A percentile compares a stretch with the other conserved stretches of the same genome.
phyloP scores from a whole-genome alignment of 2,113 vertebrate species.

The Platycercus adscitus region DNA sequence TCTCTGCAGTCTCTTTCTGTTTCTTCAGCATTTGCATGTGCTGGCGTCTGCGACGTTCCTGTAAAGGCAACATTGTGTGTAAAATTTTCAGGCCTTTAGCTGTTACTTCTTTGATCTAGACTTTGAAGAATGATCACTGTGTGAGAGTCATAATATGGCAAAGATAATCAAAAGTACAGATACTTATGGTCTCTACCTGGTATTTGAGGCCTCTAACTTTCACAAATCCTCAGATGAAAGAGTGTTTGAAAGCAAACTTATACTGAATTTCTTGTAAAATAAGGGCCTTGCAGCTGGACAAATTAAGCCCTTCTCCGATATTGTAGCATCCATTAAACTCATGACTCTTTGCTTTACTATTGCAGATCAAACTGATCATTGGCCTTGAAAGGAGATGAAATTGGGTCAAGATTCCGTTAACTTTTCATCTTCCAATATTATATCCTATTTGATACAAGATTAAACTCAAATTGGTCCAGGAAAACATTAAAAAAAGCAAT shows the following conservation, averaged over 20 bases:
- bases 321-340: background rate
- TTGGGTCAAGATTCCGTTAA: background rate
- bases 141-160: background rate
- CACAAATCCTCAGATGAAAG: background rate
- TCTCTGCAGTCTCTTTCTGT: slow-evolving; percentile 82
- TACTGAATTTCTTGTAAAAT: background rate
- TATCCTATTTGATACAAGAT: background rate
- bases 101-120: background rate
- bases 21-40: slow-evolving; percentile 77
- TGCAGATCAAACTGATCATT: background rate
- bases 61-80: background rate
- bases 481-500: background rate
- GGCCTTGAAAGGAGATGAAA: background rate
- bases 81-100: background rate
- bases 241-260: background rate
- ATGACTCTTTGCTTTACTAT: background rate
- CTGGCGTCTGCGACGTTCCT: slow-evolving; percentile 84
- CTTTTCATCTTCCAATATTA: background rate
- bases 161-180: background rate
- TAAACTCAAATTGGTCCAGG: background rate
- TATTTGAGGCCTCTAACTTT: background rate
- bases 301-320: background rate
- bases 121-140: background rate
- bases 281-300: background rate
- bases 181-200: background rate